Evolutionary conservation across 2,797 vertebrate genomes (phyloP).

Genomic region (Periophthalmus magnuspinnatus): DNA sequence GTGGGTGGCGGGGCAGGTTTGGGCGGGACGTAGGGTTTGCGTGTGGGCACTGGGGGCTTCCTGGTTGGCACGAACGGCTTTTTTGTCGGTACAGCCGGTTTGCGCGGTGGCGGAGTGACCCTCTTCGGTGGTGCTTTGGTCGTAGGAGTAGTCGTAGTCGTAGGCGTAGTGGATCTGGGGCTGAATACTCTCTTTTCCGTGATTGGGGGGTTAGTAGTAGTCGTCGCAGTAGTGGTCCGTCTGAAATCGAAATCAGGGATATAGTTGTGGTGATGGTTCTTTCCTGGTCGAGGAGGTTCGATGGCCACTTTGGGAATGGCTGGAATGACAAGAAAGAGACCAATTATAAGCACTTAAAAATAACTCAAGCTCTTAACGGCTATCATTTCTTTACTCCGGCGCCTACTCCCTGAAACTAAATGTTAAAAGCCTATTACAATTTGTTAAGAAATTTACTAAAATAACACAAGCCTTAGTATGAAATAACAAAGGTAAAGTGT

Average conservation of each 20-base stretch:
- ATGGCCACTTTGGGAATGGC: conserved; percentile 84
- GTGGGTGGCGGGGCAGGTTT: conserved; percentile 49
- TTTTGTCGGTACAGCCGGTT: conserved; percentile 60
- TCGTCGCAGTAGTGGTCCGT: conserved; percentile 67
- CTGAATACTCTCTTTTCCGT: conserved; percentile 58
- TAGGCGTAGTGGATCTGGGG: conserved; percentile 46
- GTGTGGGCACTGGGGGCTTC: conserved; percentile 57
- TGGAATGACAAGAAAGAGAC: conserved; percentile 64
- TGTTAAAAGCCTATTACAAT: conserved; percentile 23
- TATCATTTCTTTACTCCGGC: conserved; percentile 48
- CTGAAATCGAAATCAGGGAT: conserved; percentile 79
- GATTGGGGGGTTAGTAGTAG: conserved; percentile 59
- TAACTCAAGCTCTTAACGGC: conserved; percentile 54
- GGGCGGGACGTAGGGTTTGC: conserved; percentile 53
- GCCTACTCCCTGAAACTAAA: conserved; percentile 47
- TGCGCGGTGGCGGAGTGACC: conserved; percentile 58
- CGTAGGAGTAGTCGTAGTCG: conserved; percentile 31
- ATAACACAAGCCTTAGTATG: conserved; percentile 8
- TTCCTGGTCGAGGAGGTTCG: conserved; percentile 78
- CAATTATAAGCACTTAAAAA: conserved; percentile 49
- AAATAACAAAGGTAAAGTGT: neutral
- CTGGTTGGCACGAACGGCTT: conserved; percentile 62
- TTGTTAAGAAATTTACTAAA: conserved; percentile 31
- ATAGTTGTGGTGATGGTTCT: conserved; percentile 75
- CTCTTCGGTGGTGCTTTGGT: conserved; percentile 56